phyloP scores from a whole-genome alignment of 2,113 vertebrate species.

The Toxotes chatareus region DNA sequence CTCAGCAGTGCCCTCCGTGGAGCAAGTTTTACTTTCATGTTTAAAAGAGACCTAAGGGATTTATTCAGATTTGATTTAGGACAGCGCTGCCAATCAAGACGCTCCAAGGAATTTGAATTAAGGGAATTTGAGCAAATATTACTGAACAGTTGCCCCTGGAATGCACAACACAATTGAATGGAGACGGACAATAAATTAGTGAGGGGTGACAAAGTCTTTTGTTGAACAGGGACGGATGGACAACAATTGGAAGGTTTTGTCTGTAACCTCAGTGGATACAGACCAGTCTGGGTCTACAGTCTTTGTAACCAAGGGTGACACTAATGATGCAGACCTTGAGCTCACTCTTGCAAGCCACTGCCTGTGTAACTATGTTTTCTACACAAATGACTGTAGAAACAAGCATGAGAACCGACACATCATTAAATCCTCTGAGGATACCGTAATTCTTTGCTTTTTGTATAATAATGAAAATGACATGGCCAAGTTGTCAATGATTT shows the following conservation, averaged over 20 bases:
- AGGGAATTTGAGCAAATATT: constrained; percentile 75
- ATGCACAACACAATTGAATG: constrained; percentile 67
- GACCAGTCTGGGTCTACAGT: constrained; percentile 63
- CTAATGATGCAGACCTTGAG: constrained; percentile 78
- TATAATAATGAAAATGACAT: constrained; percentile 11
- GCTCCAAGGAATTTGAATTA: constrained; percentile 60
- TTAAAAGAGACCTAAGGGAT: constrained; percentile 35
- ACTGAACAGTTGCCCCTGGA: constrained; percentile 64
- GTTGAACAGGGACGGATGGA: constrained; percentile 63
- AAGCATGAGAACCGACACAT: constrained; percentile 62
- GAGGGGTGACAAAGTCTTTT: constrained; percentile 74
- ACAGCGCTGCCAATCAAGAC: constrained; percentile 30
- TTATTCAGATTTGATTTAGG: constrained; percentile 52
- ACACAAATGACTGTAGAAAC: constrained; percentile 65
- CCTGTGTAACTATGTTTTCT: constrained; percentile 62
- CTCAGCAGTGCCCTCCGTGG: constrained; percentile 13
- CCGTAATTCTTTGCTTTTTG: constrained; percentile 34
- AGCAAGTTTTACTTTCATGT: constrained; percentile 36
- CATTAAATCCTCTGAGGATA: constrained; percentile 40
- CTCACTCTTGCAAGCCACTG: constrained; percentile 70
- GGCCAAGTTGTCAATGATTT: constrained; percentile 26
- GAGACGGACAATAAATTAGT: constrained; percentile 77
- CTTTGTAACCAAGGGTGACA: constrained; percentile 72
- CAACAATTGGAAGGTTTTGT: constrained; percentile 65
- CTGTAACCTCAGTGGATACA: constrained; percentile 60